Percentiles rank a stretch among this genome's conserved stretches.
phyloP scores from a whole-genome alignment of 2,888 invertebrate species.

The Aphodius sticticus region DNA sequence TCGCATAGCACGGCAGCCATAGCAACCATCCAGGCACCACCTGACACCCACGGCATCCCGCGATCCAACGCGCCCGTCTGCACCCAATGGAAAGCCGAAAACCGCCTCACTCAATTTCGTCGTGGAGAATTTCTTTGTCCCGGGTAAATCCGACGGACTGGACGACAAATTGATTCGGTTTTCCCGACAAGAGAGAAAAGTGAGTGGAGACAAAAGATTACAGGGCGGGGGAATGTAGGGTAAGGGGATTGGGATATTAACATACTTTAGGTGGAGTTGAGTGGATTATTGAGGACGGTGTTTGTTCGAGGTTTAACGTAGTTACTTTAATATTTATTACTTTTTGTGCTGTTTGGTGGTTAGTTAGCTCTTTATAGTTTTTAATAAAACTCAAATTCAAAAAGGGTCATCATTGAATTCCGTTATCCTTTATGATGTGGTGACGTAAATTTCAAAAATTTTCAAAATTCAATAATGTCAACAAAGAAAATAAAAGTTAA shows the following conservation, averaged over 20 bases:
- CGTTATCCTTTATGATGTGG: too few species aligned
- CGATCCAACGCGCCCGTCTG: constrained; percentile 26
- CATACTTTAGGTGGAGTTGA: not conserved
- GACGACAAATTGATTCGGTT: not conserved
- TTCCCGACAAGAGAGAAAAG: not conserved
- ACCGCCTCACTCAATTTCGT: constrained; percentile 12
- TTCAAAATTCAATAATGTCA: too few species aligned
- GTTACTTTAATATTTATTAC: not conserved
- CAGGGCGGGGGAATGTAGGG: not conserved
- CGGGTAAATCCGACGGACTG: not conserved
- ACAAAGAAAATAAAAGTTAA: too few species aligned
- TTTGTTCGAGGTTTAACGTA: not conserved
- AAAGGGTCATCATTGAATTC: too few species aligned
- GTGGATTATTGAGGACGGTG: not conserved
- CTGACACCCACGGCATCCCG: constrained; percentile 33
- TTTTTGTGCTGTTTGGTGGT: not conserved
- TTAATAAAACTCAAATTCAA: too few species aligned
- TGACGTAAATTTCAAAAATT: too few species aligned
- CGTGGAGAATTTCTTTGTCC: not conserved
- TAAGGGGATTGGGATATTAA: not conserved
- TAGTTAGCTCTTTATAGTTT: too few species aligned
- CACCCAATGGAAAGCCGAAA: not conserved
- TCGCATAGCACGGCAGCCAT: constrained; percentile 40
- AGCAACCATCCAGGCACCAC: constrained; percentile 53
- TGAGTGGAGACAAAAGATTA: not conserved